These are phyloP conservation scores for Plagodis dolabraria DNA, from an alignment of 2,888 invertebrate species.

Conservation along the genomic window DNA sequence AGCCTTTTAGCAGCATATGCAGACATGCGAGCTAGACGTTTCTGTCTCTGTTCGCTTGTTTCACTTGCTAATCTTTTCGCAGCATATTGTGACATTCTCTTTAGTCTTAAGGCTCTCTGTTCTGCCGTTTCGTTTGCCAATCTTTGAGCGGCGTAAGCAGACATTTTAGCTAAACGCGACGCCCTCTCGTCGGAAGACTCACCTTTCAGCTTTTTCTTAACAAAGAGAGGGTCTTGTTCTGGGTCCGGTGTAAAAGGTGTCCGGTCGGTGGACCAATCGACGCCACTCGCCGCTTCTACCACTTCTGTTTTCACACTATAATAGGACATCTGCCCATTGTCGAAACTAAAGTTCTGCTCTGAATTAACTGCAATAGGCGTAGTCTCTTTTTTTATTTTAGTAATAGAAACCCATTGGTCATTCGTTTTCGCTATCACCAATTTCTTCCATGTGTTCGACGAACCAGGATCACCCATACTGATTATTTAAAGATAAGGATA, in stretches of 20 bases:
- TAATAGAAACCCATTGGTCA: conserved; percentile 70
- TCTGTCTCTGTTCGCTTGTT: conserved; percentile 68
- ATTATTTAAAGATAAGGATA: conserved; percentile 75
- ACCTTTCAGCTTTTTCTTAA: conserved; percentile 27
- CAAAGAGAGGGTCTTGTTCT: conserved; percentile 6
- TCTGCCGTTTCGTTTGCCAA: conserved; percentile 74
- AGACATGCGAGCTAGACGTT: conserved; percentile 73
- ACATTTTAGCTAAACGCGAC: conserved; percentile 71
- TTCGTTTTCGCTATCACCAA: conserved; percentile 72
- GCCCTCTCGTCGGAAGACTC: conserved; percentile 69
- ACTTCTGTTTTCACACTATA: conserved; percentile 53
- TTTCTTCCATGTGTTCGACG: conserved; percentile 76
- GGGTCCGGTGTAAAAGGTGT: conserved; percentile 9
- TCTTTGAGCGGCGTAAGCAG: conserved; percentile 75
- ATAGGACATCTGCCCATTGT: conserved; percentile 41
- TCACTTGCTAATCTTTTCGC: conserved; percentile 70
- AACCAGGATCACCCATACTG: conserved; percentile 78
- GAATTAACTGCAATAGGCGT: conserved; percentile 45
- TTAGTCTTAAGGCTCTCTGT: conserved; percentile 66
- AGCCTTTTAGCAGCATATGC: conserved; percentile 74
- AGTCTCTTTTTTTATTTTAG: conserved; percentile 58
- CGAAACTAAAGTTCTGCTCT: conserved; percentile 47
- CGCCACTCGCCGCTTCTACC: neutral
- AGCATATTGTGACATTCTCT: conserved; percentile 78
- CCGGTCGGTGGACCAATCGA: conserved; percentile 8